A percentile compares a stretch with the other conserved stretches of the same genome.
Evolutionary conservation across 2,888 invertebrate species (phyloP).

Genomic region (Mayetiola destructor): DNA sequence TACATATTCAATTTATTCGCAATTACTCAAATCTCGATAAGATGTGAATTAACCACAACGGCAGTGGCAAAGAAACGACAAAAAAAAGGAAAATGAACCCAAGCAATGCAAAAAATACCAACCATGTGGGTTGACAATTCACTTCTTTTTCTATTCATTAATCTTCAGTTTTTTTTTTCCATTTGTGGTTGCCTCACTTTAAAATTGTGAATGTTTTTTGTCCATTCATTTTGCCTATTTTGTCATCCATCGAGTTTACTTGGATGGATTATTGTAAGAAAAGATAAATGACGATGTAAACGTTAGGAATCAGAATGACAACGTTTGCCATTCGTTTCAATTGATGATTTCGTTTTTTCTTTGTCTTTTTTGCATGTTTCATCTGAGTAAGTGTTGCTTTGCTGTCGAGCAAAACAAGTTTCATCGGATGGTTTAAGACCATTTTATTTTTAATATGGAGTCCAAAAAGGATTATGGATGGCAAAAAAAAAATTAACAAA

Average conservation of each 20-base stretch:
- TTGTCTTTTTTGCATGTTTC: not conserved
- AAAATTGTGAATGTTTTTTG: not conserved
- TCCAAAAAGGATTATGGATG: no score
- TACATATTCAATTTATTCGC: slow-evolving; percentile 2
- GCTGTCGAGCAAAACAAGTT: not conserved
- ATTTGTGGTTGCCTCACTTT: not conserved
- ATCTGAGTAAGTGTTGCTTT: not conserved
- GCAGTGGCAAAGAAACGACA: no score
- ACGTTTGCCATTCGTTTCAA: not conserved
- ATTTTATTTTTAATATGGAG: no score
- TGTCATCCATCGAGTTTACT: no score
- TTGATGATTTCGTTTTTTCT: not conserved
- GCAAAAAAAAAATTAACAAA: no score
- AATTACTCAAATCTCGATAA: not conserved
- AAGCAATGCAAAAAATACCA: no score
- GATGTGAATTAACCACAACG: no score
- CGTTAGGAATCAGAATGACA: slow-evolving; percentile 8
- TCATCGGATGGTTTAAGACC: no score
- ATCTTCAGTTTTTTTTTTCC: no score
- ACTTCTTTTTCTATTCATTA: no score
- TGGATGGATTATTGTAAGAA: slow-evolving; percentile 7
- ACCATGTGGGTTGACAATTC: not conserved
- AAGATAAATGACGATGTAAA: slow-evolving; percentile 9
- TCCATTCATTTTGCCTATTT: not conserved
- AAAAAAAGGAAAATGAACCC: not conserved